Evolutionary conservation across 2,113 vertebrate species (phyloP).

Genomic region (Nycticryphes semicollaris): DNA sequence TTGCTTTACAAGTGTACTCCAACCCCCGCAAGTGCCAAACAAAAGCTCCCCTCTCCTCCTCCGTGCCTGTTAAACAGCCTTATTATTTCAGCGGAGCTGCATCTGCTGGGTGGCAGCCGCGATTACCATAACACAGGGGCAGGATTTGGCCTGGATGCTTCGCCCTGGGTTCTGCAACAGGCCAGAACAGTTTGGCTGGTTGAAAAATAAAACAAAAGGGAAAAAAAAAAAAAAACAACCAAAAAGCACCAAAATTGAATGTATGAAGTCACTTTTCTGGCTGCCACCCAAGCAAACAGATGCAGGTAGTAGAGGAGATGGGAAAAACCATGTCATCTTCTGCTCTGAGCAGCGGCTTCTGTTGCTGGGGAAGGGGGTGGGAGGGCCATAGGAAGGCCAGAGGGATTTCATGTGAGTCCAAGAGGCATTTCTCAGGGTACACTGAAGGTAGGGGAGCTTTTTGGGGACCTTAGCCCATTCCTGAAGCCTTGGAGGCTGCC

Average conservation of each 20-base stretch:
- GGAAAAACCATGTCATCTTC: background rate
- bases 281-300: conserved; percentile 34
- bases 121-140: conserved; percentile 70
- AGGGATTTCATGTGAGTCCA: background rate
- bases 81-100: conserved; percentile 37
- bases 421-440: background rate
- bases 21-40: conserved; percentile 56
- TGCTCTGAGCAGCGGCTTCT: background rate
- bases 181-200: background rate
- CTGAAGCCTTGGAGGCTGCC: background rate
- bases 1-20: conserved; percentile 72
- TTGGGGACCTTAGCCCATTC: background rate
- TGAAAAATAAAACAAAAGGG: background rate
- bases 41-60: conserved; percentile 60
- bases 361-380: background rate
- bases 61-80: conserved; percentile 51
- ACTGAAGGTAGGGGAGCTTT: background rate
- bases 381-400: background rate
- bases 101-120: conserved; percentile 54
- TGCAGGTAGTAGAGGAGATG: conserved; percentile 16
- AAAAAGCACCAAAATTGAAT: background rate
- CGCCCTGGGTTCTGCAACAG: background rate
- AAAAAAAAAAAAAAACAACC: background rate
- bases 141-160: conserved; percentile 47
- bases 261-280: conserved; percentile 47